Percentiles rank a stretch among this genome's conserved stretches.
phyloP scores from a whole-genome alignment of 2,113 vertebrate genomes.

The Tetrao urogallus region DNA sequence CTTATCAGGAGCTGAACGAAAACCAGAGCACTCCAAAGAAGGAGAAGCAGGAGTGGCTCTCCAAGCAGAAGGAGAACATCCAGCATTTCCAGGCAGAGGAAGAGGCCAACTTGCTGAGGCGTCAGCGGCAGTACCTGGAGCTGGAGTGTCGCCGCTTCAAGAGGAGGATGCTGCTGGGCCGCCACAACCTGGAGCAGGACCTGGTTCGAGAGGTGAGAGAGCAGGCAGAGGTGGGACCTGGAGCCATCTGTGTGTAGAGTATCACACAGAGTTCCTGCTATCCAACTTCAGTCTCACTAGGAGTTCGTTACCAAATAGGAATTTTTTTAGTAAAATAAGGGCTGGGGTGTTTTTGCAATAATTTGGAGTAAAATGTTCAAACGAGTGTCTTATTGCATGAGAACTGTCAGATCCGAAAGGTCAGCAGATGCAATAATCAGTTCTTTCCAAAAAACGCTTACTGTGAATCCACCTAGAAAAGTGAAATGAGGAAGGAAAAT shows the following conservation, averaged over 20 bases:
- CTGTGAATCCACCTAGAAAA: conserved; percentile 22
- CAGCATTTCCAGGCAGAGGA: conserved; percentile 98
- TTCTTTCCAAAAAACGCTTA: conserved; percentile 7
- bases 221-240: not conserved
- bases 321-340: not conserved
- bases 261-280: not conserved
- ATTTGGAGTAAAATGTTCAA: fast-evolving
- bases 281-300: not conserved
- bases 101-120: conserved; percentile 93
- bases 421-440: not conserved
- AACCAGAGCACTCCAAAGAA: conserved; percentile 99
- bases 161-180: conserved; percentile 93
- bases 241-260: too few species aligned
- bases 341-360: not conserved
- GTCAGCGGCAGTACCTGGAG: conserved; percentile 95
- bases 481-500: conserved; percentile 57
- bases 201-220: conserved; percentile 91
- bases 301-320: not conserved
- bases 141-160: conserved; percentile 97
- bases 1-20: conserved; percentile 92
- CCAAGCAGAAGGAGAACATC: conserved; percentile 98
- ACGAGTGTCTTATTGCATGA: not conserved
- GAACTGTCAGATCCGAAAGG: not conserved
- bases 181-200: conserved; percentile 95
- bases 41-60: conserved; percentile 98